phyloP scores from a whole-genome alignment of 2,888 invertebrate genomes.

The Polyommatus iphigenia region DNA sequence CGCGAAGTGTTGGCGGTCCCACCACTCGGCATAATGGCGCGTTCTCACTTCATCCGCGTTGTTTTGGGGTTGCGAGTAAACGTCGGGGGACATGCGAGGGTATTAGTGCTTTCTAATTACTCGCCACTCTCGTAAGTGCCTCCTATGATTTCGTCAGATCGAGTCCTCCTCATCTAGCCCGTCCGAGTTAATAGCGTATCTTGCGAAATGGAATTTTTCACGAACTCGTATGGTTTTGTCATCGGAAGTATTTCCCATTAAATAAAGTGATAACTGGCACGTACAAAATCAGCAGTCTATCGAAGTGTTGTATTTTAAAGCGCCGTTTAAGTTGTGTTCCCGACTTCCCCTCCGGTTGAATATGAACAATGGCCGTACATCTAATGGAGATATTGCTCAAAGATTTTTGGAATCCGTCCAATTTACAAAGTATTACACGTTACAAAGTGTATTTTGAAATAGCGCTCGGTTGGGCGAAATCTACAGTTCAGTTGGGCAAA shows the following conservation, averaged over 20 bases:
- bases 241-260: too few species aligned
- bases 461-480: neutral
- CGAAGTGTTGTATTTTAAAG: constrained; percentile 4
- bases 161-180: neutral
- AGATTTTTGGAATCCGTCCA: constrained; percentile 9
- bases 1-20: constrained; percentile 39
- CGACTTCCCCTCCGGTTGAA: neutral
- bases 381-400: neutral
- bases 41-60: constrained; percentile 39
- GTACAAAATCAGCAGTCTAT: neutral
- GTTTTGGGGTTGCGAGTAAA: constrained; percentile 16
- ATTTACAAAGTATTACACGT: constrained; percentile 10
- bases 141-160: neutral
- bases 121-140: constrained; percentile 5
- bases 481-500: neutral
- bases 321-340: neutral
- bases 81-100: neutral
- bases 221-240: neutral
- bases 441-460: constrained; percentile 19
- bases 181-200: neutral
- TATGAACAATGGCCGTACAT: neutral
- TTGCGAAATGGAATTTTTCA: neutral
- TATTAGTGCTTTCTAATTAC: constrained; percentile 6
- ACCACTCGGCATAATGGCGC: constrained; percentile 36
- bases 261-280: neutral